phyloP scores from a whole-genome alignment of 2,797 vertebrate species.

The Chelonia mydas region DNA sequence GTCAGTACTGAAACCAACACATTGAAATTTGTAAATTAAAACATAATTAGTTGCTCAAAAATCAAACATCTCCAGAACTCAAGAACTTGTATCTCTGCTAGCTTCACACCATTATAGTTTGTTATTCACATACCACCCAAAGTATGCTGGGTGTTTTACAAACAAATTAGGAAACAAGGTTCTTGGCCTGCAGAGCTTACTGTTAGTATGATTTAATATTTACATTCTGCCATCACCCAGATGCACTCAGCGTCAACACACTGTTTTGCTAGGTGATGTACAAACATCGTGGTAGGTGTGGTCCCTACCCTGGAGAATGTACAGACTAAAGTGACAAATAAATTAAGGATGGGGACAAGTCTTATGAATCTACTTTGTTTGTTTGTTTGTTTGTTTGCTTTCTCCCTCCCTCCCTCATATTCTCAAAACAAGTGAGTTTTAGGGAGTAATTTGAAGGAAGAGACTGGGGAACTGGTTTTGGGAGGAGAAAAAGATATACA shows the following conservation, averaged over 20 bases:
- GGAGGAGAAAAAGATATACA: background rate
- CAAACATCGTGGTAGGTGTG: background rate
- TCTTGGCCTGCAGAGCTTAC: background rate
- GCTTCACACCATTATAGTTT: background rate
- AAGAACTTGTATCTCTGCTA: background rate
- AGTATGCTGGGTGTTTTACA: background rate
- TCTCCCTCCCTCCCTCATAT: background rate
- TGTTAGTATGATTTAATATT: background rate
- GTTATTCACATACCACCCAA: background rate
- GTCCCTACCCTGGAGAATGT: background rate
- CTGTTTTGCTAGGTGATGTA: background rate
- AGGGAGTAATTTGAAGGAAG: background rate
- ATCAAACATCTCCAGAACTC: background rate
- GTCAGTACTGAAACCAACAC: slow-evolving; percentile 25
- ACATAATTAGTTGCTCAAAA: background rate
- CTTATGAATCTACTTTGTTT: background rate
- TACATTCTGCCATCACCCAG: background rate
- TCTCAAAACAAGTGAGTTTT: background rate
- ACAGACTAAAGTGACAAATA: background rate
- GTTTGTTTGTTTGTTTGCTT: background rate
- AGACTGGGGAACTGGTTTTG: background rate
- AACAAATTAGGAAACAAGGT: background rate
- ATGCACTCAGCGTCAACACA: background rate
- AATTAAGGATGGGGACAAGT: background rate
- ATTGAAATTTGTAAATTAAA: slow-evolving; percentile 31